phyloP scores from a whole-genome alignment of 2,888 invertebrate species.

The Drosophila rubida region DNA sequence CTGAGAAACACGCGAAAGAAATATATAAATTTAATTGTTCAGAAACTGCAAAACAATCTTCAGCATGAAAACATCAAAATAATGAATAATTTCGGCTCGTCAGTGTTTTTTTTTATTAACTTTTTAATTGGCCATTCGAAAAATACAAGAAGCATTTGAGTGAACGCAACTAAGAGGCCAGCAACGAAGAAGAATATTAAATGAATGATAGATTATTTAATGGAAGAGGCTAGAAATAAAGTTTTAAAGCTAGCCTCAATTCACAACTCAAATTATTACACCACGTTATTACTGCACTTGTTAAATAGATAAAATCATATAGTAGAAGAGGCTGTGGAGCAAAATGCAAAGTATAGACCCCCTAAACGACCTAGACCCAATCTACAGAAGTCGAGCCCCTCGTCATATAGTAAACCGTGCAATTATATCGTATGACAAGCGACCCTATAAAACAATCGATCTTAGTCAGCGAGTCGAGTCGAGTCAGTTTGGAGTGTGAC shows the following conservation, averaged over 20 bases:
- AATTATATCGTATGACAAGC: background rate
- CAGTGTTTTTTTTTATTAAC: background rate
- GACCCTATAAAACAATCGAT: background rate
- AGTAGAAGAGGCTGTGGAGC: no score
- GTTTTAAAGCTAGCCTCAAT: no score
- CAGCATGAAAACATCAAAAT: slow-evolving; percentile 16
- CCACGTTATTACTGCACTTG: no score
- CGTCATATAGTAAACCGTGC: background rate
- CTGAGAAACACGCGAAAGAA: slow-evolving; percentile 30
- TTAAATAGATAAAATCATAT: no score
- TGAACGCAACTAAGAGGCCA: background rate
- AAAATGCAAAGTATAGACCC: no score
- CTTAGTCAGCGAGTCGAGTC: slow-evolving; percentile 1
- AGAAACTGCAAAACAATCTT: slow-evolving; percentile 32
- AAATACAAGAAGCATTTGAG: background rate
- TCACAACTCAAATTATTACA: no score
- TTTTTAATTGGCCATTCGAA: background rate
- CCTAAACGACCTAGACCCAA: no score
- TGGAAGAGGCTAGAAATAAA: no score
- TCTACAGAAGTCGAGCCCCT: no score
- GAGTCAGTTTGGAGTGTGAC: slow-evolving; percentile 38
- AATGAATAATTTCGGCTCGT: background rate
- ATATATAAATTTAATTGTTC: slow-evolving; percentile 33
- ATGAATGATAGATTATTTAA: no score
- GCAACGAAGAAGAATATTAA: background rate